Conservation (phyloP, 2,888 invertebrate genomes). For the Atrina japonica region DNA sequence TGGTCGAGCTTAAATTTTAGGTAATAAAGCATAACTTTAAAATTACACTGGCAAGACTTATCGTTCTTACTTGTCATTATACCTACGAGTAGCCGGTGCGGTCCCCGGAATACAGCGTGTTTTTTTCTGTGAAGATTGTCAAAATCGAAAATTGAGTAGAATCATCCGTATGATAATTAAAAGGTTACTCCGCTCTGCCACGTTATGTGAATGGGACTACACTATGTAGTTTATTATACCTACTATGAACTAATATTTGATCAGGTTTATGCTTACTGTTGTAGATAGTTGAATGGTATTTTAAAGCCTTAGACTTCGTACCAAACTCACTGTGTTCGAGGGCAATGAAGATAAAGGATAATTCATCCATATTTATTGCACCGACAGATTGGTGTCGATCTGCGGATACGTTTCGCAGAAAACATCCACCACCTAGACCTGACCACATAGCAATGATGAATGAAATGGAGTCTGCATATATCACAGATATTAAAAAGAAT, state of each 20-base stretch:
- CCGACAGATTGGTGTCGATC: conserved; percentile 57
- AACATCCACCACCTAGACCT: conserved; percentile 59
- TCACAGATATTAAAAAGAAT: conserved; percentile 19
- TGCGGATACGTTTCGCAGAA: conserved; percentile 51
- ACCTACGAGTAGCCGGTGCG: too few species aligned
- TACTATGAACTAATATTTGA: too few species aligned
- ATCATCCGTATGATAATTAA: too few species aligned
- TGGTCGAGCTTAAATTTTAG: too few species aligned
- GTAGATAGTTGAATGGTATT: conserved; percentile 59
- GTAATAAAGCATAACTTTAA: too few species aligned
- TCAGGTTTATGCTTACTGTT: background rate
- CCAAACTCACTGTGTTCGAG: conserved; percentile 54
- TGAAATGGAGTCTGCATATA: conserved; percentile 10
- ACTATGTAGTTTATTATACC: background rate
- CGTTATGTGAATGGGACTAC: background rate
- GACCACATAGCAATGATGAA: conserved; percentile 58
- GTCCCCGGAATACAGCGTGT: too few species aligned
- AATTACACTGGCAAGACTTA: too few species aligned
- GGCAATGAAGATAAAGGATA: conserved; percentile 14
- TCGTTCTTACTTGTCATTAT: too few species aligned
- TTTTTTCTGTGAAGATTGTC: too few species aligned
- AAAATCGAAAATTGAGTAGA: too few species aligned
- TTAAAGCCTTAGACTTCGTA: conserved; percentile 56
- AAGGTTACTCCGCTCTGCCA: background rate
- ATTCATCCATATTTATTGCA: conserved; percentile 7